Evolutionary conservation across 2,113 vertebrate species (phyloP).

Genomic region (Cathartes aura): DNA sequence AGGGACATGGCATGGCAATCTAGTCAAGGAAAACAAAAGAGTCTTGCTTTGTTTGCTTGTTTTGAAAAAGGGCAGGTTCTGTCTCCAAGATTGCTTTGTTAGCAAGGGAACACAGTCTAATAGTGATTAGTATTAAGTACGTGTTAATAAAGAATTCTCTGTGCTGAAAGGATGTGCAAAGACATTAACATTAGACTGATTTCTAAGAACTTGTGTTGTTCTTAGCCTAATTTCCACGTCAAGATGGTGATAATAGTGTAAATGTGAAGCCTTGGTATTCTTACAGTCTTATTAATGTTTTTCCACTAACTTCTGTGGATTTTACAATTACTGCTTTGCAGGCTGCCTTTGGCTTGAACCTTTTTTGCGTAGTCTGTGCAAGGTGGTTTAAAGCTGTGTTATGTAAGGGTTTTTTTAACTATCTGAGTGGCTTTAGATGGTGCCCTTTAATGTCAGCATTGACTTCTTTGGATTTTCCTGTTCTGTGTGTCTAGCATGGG

Average conservation of each 20-base stretch:
- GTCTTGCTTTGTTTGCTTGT: not conserved
- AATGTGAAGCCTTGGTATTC: constrained; percentile 12
- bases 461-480: constrained; percentile 30
- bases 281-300: not conserved
- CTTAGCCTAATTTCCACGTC: not conserved
- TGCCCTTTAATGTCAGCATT: constrained; percentile 30
- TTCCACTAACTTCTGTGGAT: constrained; percentile 12
- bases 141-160: not conserved
- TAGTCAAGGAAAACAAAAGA: not conserved
- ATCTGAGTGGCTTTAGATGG: constrained; percentile 21
- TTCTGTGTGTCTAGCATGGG: constrained; percentile 37
- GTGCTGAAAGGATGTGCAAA: not conserved
- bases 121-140: not conserved
- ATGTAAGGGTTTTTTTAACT: constrained; percentile 11
- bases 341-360: not conserved
- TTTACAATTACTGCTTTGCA: constrained; percentile 23
- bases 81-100: not conserved
- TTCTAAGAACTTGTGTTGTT: constrained; percentile 26
- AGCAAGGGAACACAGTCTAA: not conserved
- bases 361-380: not conserved
- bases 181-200: not conserved
- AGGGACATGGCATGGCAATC: not conserved
- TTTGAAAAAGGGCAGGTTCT: not conserved
- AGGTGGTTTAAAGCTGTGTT: constrained; percentile 21
- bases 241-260: not conserved